These are phyloP conservation scores for Zoanthus solanderi DNA, from an alignment of 92 coral and sea anemone species.

Conservation along the genomic window DNA sequence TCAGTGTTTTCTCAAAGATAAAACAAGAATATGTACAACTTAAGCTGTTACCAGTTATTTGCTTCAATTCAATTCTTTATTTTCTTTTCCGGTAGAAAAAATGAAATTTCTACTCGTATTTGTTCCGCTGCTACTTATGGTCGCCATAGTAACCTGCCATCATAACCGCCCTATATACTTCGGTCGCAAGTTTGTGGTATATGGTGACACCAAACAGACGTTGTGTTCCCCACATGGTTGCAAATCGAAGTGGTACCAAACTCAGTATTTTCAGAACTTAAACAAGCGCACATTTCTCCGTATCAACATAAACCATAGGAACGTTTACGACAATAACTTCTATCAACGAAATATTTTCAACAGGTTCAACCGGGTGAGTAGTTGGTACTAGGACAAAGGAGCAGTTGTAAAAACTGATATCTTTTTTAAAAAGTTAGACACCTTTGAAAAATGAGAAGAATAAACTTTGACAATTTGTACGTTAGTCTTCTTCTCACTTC, in stretches of 20 bases:
- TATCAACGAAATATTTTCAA: background rate
- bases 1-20: no score
- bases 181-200: background rate
- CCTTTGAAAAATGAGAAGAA: no score
- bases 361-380: background rate
- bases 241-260: background rate
- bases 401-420: no score
- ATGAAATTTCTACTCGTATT: background rate
- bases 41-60: no score
- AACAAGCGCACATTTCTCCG: background rate
- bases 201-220: slow-evolving; percentile 1
- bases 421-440: no score
- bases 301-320: background rate
- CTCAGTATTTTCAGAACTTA: slow-evolving; percentile 28
- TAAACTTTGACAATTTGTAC: no score
- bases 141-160: background rate
- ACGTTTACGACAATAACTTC: background rate
- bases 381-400: no score
- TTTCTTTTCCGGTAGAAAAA: background rate
- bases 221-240: background rate
- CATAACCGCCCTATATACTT: background rate
- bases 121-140: background rate
- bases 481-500: no score
- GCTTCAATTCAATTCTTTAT: no score
- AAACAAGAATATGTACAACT: no score